Conservation (phyloP, 2,888 invertebrate species). For the Drosophila macrospina region DNA sequence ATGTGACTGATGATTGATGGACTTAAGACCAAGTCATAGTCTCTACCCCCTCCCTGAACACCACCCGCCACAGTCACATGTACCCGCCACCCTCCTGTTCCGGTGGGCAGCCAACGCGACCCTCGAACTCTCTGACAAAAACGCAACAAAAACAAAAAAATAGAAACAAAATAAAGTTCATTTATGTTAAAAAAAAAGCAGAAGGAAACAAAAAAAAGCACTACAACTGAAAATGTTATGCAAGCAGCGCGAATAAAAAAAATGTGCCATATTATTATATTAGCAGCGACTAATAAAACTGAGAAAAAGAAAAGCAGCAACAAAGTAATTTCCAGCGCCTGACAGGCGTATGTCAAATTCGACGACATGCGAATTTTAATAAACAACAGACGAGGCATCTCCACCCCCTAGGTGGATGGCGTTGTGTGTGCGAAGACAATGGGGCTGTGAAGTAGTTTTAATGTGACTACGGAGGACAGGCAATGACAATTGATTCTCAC, state of each 20-base stretch:
- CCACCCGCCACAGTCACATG: background rate
- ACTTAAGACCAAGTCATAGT: conserved; percentile 50
- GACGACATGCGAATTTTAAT: conserved; percentile 80
- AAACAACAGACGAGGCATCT: conserved; percentile 37
- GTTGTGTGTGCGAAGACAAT: conserved; percentile 8
- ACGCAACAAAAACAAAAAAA: conserved; percentile 24
- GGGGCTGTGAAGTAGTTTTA: conserved; percentile 8
- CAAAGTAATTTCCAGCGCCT: conserved; percentile 73
- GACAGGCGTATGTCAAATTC: conserved; percentile 79
- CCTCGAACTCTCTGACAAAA: conserved; percentile 40
- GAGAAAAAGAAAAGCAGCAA: conserved; percentile 24
- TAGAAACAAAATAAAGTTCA: conserved; percentile 14
- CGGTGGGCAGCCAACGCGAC: conserved; percentile 53
- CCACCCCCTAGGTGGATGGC: conserved; percentile 1
- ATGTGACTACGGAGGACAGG: conserved; percentile 2
- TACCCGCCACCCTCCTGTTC: conserved; percentile 20
- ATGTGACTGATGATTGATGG: conserved; percentile 80
- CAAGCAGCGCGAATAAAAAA: conserved; percentile 37
- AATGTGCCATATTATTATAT: conserved; percentile 42
- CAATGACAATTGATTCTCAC: background rate
- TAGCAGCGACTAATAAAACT: conserved; percentile 42
- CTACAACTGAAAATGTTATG: conserved; percentile 42
- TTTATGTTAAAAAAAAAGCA: conserved; percentile 18
- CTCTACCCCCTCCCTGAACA: conserved; percentile 3
- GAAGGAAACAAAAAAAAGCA: background rate